A percentile compares a stretch with the other conserved stretches of the same genome.
Conservation (phyloP, 2,888 invertebrate genomes). For the Chesias legatella region DNA sequence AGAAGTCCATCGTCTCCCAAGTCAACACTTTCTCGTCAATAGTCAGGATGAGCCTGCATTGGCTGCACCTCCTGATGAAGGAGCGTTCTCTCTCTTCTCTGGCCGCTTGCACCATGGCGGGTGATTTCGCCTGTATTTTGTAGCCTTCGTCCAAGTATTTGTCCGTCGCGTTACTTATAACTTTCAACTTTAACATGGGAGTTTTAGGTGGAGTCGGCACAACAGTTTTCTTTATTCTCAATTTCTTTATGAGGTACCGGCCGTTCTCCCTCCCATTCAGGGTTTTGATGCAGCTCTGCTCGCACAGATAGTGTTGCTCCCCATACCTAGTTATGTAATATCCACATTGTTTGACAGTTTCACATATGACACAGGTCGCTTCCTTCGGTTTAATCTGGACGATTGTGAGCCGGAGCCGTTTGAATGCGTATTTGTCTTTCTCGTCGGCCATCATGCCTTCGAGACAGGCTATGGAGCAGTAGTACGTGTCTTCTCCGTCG, state of each 20-base stretch:
- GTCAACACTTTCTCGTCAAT: constrained; percentile 84
- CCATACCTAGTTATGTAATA: constrained; percentile 76
- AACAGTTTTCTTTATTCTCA: constrained; percentile 26
- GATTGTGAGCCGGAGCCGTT: constrained; percentile 73
- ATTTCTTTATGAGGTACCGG: constrained; percentile 55
- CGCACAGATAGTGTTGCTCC: constrained; percentile 74
- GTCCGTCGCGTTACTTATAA: constrained; percentile 76
- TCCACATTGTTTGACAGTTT: constrained; percentile 66
- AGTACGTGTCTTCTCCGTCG: constrained; percentile 70
- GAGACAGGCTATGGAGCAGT: constrained; percentile 78
- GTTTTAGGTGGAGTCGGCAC: constrained; percentile 33
- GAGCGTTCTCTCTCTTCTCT: constrained; percentile 79
- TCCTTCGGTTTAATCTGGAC: constrained; percentile 52
- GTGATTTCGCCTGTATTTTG: constrained; percentile 81
- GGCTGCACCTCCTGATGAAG: constrained; percentile 78
- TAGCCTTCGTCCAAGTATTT: constrained; percentile 75
- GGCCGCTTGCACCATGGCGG: constrained; percentile 80
- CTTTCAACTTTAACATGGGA: constrained; percentile 69
- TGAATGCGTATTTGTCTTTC: constrained; percentile 76
- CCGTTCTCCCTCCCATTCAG: constrained; percentile 63
- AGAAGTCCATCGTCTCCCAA: constrained; percentile 97
- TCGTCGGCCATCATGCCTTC: constrained; percentile 77
- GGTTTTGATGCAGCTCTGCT: constrained; percentile 78
- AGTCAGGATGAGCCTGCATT: constrained; percentile 74
- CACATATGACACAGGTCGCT: constrained; percentile 71